Evolutionary conservation across 2,797 vertebrate genomes (phyloP), one percentile per base, ranked within the genome.

Genomic region (Artibeus jamaicensis): DNA sequence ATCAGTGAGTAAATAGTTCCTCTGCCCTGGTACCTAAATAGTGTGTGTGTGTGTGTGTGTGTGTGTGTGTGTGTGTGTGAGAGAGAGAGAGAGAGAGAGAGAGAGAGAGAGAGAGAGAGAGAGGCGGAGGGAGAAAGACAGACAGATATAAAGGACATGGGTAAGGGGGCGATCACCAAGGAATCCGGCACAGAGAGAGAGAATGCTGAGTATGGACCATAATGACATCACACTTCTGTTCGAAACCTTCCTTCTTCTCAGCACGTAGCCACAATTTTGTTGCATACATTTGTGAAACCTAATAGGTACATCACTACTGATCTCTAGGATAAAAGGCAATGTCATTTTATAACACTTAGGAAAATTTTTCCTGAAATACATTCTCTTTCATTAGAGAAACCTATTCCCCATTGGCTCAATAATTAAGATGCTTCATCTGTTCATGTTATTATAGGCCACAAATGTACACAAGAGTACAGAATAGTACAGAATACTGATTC

Each of bases 331-430:
- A 39, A 57, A 79, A 91, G 71, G 3, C 57, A 73, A 85, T 42
- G n/a, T 18, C 37, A 3, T 46, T 91, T 91, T 76, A 62, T 4
- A 87, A 22, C 21, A 48, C 55, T 77, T 39, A 83, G 26, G 19
- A 82, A 85, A 84, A 39, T 15, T 3, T 53, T 88, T 88, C 22
- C 24, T n/a, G 37, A 74, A 78, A 77, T 48, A 76, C 32, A 74
- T 24, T 73, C 34, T 39, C 8, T 67, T 85, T 81, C 67, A 44
- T 26, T 26, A 85, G 50, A 88, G 65, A 92, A 77, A 29, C 7
- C 15, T 53, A 57, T 48, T 59, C 7, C 62, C 59, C 5, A 29
- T 11, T 88, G 62, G 44, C 21, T 93, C 82, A 42, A 59, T 32
- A 50, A 70, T 74, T 32, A 48, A 26, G 62, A 86, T 29, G 18